Percentiles rank a stretch among this genome's conserved stretches.
Evolutionary conservation across 2,113 vertebrate species (phyloP).

Genomic region (Emydocephalus ijimae): DNA sequence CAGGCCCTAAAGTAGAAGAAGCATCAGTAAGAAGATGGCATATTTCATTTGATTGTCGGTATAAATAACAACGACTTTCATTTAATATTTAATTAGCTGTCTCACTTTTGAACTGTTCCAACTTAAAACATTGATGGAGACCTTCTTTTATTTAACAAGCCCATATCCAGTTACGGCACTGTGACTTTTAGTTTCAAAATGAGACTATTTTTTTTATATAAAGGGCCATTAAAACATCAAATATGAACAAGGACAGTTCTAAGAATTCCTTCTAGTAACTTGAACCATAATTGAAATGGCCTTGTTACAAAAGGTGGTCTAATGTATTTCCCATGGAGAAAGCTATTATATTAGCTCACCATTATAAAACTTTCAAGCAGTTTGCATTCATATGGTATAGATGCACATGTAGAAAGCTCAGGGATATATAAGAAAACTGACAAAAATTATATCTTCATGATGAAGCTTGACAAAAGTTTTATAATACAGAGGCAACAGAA

Average conservation of each 20-base stretch:
- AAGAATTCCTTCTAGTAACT: neutral
- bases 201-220: constrained; percentile 34
- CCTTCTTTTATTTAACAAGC: constrained; percentile 57
- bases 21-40: constrained; percentile 42
- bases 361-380: neutral
- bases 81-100: constrained; percentile 65
- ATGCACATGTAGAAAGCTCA: neutral
- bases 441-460: neutral
- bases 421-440: neutral
- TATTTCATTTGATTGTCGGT: constrained; percentile 33
- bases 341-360: neutral
- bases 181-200: constrained; percentile 48
- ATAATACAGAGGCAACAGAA: neutral
- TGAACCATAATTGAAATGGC: neutral
- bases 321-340: neutral
- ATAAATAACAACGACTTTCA: constrained; percentile 49
- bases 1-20: constrained; percentile 12
- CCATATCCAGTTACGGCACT: constrained; percentile 55
- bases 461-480: neutral
- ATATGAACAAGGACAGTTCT: neutral
- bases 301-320: neutral
- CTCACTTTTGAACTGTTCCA: constrained; percentile 51
- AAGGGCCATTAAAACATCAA: constrained; percentile 25
- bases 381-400: neutral
- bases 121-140: constrained; percentile 59